Base-by-base conservation (phyloP, 2,797 vertebrate genomes). In the Phyllotis vaccarum region DNA sequence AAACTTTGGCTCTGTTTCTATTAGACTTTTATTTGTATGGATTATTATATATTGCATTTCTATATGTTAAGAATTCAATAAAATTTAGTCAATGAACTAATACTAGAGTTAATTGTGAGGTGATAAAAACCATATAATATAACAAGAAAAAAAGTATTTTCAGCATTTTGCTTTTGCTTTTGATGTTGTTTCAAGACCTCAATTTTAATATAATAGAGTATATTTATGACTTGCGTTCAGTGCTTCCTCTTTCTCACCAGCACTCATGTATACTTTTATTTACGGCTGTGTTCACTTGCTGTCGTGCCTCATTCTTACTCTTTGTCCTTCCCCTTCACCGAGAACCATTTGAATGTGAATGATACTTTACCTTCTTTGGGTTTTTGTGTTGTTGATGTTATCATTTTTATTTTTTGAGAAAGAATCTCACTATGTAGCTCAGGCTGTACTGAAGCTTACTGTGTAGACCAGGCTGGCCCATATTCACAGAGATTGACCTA, bases 181-280 rank as follows among this genome's bases (percentile, higher is more conserved):
- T 40, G 40, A 87, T 75, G n/a, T 46, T 76, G 29, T 46, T 91
- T 93, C 37, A 95, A 92, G 72, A 76, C 29, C n/a, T 62, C 12
- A n/a, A 16, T 83, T 31, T 40, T 76, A 90, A 37, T 60, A 70
- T 46, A 79, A 79, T 21, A 40, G 1, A 62, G 3, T 43, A 24
- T 43, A 13, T 60, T n/a, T 54, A 37, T 93, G 75, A 72, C 22
- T 74, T 68, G 12, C 7, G 52, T 52, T 95, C 58, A 68, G 64
- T 54, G 1, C 89, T 37, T 82, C 68, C 16, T 64, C 29, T 64
- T 49, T n/a, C 16, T 79, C 2, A 86, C 3, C 37, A 93, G 83
- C 46, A 58, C 16, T 24, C 43, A 58, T 9, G n/a, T 85, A 37
- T 74, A n/a, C 13, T 78, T 95, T 87, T 62, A 78, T 37, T 56